These are phyloP conservation scores for Metellina segmentata DNA, from an alignment of 2,888 invertebrate genomes.

Conservation along the genomic window DNA sequence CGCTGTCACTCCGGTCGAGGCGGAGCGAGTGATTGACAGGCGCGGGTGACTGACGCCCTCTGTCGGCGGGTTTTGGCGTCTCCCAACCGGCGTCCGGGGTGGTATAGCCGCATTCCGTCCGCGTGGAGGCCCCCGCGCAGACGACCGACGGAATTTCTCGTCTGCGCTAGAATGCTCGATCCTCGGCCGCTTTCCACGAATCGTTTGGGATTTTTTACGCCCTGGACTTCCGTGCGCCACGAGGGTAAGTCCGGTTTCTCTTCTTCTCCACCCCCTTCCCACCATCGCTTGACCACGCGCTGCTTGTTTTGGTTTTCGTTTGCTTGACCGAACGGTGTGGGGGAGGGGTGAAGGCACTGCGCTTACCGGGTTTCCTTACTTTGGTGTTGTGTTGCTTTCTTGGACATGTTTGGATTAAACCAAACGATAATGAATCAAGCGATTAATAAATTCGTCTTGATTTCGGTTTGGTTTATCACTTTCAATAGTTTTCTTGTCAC, in stretches of 20 bases:
- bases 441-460: too few relatives aligned
- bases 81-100: constrained; percentile 12
- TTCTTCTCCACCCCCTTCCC: neutral
- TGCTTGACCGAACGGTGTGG: neutral
- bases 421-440: too few relatives aligned
- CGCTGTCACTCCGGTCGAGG: constrained; percentile 52
- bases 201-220: constrained; percentile 20
- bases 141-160: constrained; percentile 60
- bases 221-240: constrained; percentile 4
- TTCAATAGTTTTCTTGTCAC: too few relatives aligned
- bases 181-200: constrained; percentile 11
- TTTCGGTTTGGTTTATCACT: too few relatives aligned
- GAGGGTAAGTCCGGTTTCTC: constrained; percentile 41
- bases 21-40: constrained; percentile 67
- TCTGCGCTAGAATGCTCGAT: constrained; percentile 3
- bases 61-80: constrained; percentile 33
- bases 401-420: too few relatives aligned
- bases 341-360: too few relatives aligned
- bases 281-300: neutral
- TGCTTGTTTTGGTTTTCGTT: constrained; percentile 36
- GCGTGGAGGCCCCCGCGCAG: constrained; percentile 35
- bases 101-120: constrained; percentile 61
- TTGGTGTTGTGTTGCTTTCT: too few relatives aligned
- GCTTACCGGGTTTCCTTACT: too few relatives aligned
- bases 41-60: constrained; percentile 65